Base-by-base conservation (phyloP, 37 sponge, comb jelly and placozoan species). In the Ianthella basta region DNA sequence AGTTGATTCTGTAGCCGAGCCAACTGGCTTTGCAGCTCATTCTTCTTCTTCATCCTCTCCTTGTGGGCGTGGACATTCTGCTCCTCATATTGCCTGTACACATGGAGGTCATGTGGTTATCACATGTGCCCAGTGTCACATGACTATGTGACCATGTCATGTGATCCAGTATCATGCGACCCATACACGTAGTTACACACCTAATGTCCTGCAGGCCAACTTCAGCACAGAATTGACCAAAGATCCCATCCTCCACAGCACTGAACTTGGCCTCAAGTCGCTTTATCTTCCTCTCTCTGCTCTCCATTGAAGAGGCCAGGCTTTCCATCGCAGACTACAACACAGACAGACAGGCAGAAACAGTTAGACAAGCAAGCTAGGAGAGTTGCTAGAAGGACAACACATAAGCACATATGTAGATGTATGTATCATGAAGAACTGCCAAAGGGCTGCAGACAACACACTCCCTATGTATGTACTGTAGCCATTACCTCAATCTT, bases 31-130 rank as follows among this genome's bases (percentile, higher is more conserved):
- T 75, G 78, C 15, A 75, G 33, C 50, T 75, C 78, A 41, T 75
- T 75, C 78, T 75, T 75, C 54, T 44, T 75, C 78, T 75, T 75
- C 78, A 75, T 40, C 44, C 78, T 50, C 78, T 75, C 78, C 78
- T 75, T 40, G 54, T 75, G 78, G 25, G 78, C 78, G 53, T 75
- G 78, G 1, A 75, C 78, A 41, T 75, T 75, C 54, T 75, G 78
- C 54, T 75, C 54, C 25, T 75, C 78, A 36, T 75, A 75, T 24
- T 75, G 54, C 53, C 78, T 75, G 37, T 35, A 27, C 64, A 61
- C 10, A 27, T 61, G 64, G 12, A 61, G 64, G 64, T 13, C 24
- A 61, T 61, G 64, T 61, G 24, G 8, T 8, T 10, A 44, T 44
- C 50, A 44, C n/a, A n/a, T n/a, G n/a, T n/a, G n/a, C n/a, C n/a